phyloP scores from a whole-genome alignment of 2,797 vertebrate genomes.

The Protonibea diacanthus region DNA sequence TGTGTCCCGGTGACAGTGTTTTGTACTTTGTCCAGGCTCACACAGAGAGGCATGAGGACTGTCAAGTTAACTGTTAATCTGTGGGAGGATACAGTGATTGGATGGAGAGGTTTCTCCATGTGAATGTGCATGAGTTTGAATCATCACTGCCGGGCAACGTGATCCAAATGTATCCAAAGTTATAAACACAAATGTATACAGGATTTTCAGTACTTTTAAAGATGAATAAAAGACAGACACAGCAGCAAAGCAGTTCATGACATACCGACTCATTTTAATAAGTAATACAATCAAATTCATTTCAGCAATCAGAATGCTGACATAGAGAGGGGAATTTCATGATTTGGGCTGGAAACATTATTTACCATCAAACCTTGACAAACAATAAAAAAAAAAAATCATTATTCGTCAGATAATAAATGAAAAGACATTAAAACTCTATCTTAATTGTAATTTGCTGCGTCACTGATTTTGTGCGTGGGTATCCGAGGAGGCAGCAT shows the following conservation, averaged over 20 bases:
- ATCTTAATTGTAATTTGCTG: slow-evolving; percentile 41
- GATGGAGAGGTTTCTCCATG: slow-evolving; percentile 15
- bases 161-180: background rate
- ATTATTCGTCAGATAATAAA: slow-evolving; percentile 28
- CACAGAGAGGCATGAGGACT: slow-evolving; percentile 48
- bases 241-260: slow-evolving; percentile 33
- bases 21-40: slow-evolving; percentile 84
- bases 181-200: background rate
- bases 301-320: slow-evolving; percentile 74
- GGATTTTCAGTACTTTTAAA: background rate
- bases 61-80: slow-evolving; percentile 87
- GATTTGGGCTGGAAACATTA: slow-evolving; percentile 49
- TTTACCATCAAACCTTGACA: slow-evolving; percentile 51
- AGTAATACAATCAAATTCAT: slow-evolving; percentile 79
- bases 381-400: slow-evolving; percentile 51
- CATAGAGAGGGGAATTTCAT: slow-evolving; percentile 51
- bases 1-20: slow-evolving; percentile 39
- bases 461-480: slow-evolving; percentile 59
- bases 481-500: slow-evolving; percentile 63
- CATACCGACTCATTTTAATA: slow-evolving; percentile 83
- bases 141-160: background rate
- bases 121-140: slow-evolving; percentile 11
- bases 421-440: slow-evolving; percentile 29
- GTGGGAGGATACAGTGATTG: slow-evolving; percentile 42
- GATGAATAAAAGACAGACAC: slow-evolving; percentile 13